Conservation (phyloP, 2,797 vertebrate species). For the Petrocephalus sullivani region DNA sequence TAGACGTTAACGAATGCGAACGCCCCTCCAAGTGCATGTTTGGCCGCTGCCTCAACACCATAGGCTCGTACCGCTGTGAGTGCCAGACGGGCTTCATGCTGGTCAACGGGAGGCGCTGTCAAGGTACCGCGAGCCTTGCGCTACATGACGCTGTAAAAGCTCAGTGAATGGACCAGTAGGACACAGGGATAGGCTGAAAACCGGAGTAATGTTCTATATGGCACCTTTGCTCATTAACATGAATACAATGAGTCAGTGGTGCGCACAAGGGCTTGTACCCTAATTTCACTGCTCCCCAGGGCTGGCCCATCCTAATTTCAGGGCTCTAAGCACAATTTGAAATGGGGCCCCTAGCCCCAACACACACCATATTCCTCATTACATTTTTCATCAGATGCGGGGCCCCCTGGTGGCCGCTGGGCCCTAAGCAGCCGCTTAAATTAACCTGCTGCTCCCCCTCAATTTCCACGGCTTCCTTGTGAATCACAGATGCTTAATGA, state of each 20-base stretch:
- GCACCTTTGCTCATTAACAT: background rate
- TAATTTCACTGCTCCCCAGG: background rate
- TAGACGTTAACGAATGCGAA: slow-evolving; percentile 84
- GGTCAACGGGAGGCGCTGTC: slow-evolving; percentile 71
- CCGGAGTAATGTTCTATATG: background rate
- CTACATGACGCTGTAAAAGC: background rate
- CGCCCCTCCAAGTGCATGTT: slow-evolving; percentile 70
- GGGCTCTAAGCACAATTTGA: background rate
- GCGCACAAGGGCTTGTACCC: background rate
- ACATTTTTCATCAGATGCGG: no score
- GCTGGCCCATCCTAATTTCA: background rate
- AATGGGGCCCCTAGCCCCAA: background rate
- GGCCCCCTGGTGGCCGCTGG: no score
- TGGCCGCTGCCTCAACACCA: slow-evolving; percentile 79
- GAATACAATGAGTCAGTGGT: background rate
- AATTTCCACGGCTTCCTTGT: no score
- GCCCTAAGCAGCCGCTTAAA: no score
- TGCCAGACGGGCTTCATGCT: slow-evolving; percentile 75
- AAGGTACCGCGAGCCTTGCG: slow-evolving; percentile 59
- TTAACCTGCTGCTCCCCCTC: no score
- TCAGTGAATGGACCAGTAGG: background rate
- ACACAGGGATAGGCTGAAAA: background rate
- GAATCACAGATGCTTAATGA: background rate
- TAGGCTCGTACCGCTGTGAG: slow-evolving; percentile 81
- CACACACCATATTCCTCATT: background rate